These are phyloP conservation scores for Entomobrya proxima DNA, from an alignment of 2,888 invertebrate species.

Conservation along the genomic window DNA sequence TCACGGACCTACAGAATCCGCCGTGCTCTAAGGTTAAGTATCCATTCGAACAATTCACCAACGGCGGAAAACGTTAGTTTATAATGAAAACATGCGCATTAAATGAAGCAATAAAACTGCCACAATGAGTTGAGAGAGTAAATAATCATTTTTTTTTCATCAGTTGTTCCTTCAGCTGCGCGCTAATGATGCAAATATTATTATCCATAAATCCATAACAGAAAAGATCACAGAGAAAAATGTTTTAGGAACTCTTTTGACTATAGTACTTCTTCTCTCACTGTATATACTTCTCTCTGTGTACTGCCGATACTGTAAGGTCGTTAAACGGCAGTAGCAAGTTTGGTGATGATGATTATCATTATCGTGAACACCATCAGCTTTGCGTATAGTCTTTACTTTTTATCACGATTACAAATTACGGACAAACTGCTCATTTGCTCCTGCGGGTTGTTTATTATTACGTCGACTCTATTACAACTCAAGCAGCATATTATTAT, in stretches of 20 bases:
- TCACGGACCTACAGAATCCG: conserved; percentile 3
- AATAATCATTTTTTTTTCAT: conserved; percentile 37
- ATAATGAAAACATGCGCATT: conserved; percentile 22
- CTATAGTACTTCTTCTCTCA: too few relatives aligned
- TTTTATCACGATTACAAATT: conserved; percentile 66
- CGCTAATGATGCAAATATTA: neutral
- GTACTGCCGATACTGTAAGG: neutral
- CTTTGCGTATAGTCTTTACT: neutral
- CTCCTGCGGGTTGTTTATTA: conserved; percentile 59
- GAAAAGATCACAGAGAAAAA: too few relatives aligned
- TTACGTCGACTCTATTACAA: neutral
- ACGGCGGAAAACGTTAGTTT: neutral
- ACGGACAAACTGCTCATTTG: conserved; percentile 50
- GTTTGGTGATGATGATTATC: neutral
- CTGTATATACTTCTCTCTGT: too few relatives aligned
- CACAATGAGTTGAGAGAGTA: conserved; percentile 44
- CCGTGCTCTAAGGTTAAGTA: neutral
- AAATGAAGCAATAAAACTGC: conserved; percentile 62
- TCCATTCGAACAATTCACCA: neutral
- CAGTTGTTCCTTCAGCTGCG: neutral
- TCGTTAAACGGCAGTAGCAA: neutral
- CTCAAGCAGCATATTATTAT: too few relatives aligned
- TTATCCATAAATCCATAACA: too few relatives aligned
- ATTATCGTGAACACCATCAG: conserved; percentile 38
- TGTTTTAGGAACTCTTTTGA: too few relatives aligned